Evolutionary conservation across 1,140 invertebrate genomes (phyloP).

Genomic region (Drosophila neocordata): DNA sequence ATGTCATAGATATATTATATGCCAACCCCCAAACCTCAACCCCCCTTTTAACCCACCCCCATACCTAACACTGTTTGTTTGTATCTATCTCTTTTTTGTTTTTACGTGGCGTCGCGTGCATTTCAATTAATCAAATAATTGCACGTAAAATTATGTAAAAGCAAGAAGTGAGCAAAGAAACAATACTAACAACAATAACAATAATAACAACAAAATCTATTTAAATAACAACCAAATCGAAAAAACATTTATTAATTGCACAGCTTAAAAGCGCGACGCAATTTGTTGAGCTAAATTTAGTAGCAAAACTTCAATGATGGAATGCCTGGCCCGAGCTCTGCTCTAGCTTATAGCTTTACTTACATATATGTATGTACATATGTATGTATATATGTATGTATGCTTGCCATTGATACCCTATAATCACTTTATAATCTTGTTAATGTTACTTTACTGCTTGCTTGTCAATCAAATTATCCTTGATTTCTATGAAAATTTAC

Average conservation of each 20-base stretch:
- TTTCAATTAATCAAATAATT: conserved; percentile 56
- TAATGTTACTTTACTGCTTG: too few species aligned
- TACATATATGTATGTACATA: background rate
- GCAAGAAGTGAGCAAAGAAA: conserved; percentile 34
- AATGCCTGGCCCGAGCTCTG: background rate
- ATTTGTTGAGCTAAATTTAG: conserved; percentile 71
- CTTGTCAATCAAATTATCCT: too few species aligned
- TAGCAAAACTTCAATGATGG: conserved; percentile 67
- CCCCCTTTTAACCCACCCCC: background rate
- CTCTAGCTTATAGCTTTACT: too few species aligned
- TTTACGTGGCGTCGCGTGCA: conserved; percentile 48
- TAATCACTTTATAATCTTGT: too few species aligned
- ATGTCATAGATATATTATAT: background rate
- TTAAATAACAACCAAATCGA: conserved; percentile 8
- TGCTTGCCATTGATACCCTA: background rate
- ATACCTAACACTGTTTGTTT: too few species aligned
- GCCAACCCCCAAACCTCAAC: too few species aligned
- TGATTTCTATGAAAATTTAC: too few species aligned
- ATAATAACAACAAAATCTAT: background rate
- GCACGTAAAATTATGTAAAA: conserved; percentile 72
- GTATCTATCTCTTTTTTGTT: background rate
- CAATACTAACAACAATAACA: conserved; percentile 42
- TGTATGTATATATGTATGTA: background rate
- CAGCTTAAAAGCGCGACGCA: conserved; percentile 66
- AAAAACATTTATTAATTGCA: conserved; percentile 36